Percentiles rank a stretch among this genome's conserved stretches.
Evolutionary conservation across 2,888 invertebrate species (phyloP).

Genomic region (Alentia gelatinosa): DNA sequence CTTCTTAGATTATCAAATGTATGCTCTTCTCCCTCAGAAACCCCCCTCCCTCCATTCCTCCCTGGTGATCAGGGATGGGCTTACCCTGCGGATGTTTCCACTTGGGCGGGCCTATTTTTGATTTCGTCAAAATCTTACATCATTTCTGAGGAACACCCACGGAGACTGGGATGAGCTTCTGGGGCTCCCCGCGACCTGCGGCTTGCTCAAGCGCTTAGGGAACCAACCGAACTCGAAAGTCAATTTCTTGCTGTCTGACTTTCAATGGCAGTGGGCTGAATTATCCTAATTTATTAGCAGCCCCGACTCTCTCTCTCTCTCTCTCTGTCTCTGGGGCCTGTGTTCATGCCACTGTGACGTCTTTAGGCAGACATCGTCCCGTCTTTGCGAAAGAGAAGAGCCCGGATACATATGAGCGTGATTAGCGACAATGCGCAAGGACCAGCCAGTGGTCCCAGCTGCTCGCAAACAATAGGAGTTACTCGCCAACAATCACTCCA

Average conservation of each 20-base stretch:
- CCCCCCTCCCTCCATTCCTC: not conserved
- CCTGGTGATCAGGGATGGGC: not conserved
- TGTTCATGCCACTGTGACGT: not conserved
- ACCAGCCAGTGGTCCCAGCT: not conserved
- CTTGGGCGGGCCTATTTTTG: not conserved
- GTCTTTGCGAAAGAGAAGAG: not conserved
- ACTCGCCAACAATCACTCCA: not conserved
- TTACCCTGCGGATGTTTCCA: not conserved
- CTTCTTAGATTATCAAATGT: not conserved
- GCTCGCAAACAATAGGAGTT: not conserved
- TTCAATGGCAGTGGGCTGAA: not conserved
- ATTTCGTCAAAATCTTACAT: conserved; percentile 30
- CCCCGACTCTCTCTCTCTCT: not conserved
- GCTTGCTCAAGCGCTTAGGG: not conserved
- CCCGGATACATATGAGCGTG: not conserved
- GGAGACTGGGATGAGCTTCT: not conserved
- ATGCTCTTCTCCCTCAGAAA: not conserved
- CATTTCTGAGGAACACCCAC: conserved; percentile 30
- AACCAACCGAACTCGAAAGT: conserved; percentile 35
- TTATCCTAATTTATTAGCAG: not conserved
- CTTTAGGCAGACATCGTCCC: not conserved
- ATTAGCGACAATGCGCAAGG: not conserved
- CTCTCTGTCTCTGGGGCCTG: not conserved
- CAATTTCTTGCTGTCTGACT: conserved; percentile 51
- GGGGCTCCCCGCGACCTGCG: not conserved